These are phyloP conservation scores for Drosophila mayaguana DNA, from an alignment of 2,888 invertebrate species.

Conservation along the genomic window DNA sequence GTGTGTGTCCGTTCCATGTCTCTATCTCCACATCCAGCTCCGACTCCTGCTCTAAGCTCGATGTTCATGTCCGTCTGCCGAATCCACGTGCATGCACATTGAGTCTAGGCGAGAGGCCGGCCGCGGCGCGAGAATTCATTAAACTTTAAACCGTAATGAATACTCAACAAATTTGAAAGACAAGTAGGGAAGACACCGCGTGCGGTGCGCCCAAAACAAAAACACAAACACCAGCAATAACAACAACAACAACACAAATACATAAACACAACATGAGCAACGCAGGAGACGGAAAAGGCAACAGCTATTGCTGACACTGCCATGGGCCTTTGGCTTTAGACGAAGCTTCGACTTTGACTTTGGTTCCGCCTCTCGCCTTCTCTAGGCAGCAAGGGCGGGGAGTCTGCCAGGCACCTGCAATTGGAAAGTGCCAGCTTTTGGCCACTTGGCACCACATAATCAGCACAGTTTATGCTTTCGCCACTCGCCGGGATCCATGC, in stretches of 20 bases:
- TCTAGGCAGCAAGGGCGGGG: conserved; percentile 13
- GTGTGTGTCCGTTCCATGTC: conserved; percentile 1
- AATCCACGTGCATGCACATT: conserved; percentile 11
- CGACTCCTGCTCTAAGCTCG: background rate
- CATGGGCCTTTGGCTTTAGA: conserved; percentile 19
- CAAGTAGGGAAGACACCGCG: conserved; percentile 40
- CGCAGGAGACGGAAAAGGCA: background rate
- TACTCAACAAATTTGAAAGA: conserved; percentile 59
- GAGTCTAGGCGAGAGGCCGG: conserved; percentile 12
- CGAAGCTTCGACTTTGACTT: conserved; percentile 13
- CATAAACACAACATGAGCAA: background rate
- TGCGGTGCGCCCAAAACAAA: conserved; percentile 16
- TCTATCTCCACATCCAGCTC: background rate
- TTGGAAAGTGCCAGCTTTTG: conserved; percentile 26
- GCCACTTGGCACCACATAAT: conserved; percentile 65
- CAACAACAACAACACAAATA: background rate
- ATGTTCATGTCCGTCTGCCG: background rate
- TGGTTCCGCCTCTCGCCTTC: background rate
- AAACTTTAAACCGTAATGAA: conserved; percentile 67
- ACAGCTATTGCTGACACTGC: conserved; percentile 18
- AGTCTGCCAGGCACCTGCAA: conserved; percentile 37
- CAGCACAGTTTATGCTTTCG: conserved; percentile 70
- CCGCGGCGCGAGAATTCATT: conserved; percentile 57
- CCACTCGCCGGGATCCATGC: conserved; percentile 18
- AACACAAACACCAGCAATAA: background rate